Evolutionary conservation across 2,888 invertebrate species (phyloP), one percentile per base, ranked within the genome.

Genomic region (Octonoba sinensis): DNA sequence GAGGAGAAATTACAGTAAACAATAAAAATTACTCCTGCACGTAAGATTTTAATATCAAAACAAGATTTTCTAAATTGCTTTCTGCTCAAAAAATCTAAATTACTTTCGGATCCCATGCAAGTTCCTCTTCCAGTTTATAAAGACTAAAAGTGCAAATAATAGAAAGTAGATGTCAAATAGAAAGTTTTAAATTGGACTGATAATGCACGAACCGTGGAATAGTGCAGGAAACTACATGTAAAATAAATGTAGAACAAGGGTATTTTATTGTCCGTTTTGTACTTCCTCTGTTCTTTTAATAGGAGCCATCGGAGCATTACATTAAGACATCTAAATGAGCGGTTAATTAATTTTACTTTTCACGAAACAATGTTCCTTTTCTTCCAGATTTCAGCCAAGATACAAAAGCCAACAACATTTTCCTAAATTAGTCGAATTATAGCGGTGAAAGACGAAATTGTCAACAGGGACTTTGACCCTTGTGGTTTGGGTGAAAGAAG

Each of bases 191-290:
- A 36, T 36, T 36, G 36, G 36, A 36, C 36, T 36, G 36, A 36
- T 36, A 36, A 11, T 11, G 8, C 36, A 36, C 36, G 36, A 36
- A 36, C 36, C 36, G 36, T 36, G 36, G 36, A 36, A 36, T 36
- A 36, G 36, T 2, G 36, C 36, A 8, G 36, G 36, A 36, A 36
- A 36, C 36, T 36, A 36, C 36, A 36, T 72, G 54, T 44, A 36
- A 15, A 18, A 73, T 20, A 56, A 57, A 77, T 75, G 20, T 77
- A 69, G 76, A 77, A 77, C 76, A 77, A 77, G 76, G 36, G 76
- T 70, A 70, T 47, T 70, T 70, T 64, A 66, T 77, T 77, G 70
- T 77, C 20, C 24, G 22, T 46, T 69, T 36, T 67, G 4, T 20
- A 44, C 60, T 67, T 77, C 62, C 76, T 64, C 20, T 47, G 24